phyloP scores from a whole-genome alignment of 1,140 invertebrate genomes.

The Drosophila prosaltans region DNA sequence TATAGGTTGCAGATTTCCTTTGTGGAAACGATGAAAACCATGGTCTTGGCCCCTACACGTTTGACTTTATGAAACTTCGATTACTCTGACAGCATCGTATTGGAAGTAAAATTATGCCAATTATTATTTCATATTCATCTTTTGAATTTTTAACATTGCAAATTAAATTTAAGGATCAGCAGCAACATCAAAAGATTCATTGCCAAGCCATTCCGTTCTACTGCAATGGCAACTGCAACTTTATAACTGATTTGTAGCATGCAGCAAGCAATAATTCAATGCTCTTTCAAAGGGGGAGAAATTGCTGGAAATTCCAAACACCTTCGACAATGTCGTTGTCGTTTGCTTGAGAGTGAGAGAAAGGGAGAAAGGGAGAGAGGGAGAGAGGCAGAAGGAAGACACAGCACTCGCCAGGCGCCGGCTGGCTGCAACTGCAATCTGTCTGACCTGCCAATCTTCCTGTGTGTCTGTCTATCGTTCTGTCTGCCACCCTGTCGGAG shows the following conservation, averaged over 20 bases:
- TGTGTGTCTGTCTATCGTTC: neutral
- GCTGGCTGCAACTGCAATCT: slow-evolving; percentile 72
- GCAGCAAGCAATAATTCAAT: slow-evolving; percentile 78
- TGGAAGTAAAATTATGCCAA: no score
- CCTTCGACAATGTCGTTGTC: slow-evolving; percentile 65
- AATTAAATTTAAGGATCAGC: slow-evolving; percentile 4
- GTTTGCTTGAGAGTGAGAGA: slow-evolving; percentile 9
- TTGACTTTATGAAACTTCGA: no score
- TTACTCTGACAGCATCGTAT: no score
- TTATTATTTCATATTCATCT: neutral
- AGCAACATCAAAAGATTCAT: slow-evolving; percentile 3
- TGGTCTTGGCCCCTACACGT: no score
- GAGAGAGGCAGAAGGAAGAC: neutral
- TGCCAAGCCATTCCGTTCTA: neutral
- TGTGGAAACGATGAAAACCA: no score
- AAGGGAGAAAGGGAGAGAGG: slow-evolving; percentile 11
- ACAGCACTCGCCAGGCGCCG: slow-evolving; percentile 48
- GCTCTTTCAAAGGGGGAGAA: slow-evolving; percentile 40
- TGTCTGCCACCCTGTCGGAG: slow-evolving; percentile 23
- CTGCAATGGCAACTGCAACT: slow-evolving; percentile 33
- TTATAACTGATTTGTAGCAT: slow-evolving; percentile 75
- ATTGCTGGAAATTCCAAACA: slow-evolving; percentile 70
- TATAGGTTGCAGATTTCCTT: neutral
- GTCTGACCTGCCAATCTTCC: slow-evolving; percentile 56
- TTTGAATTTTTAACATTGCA: neutral